These are phyloP conservation scores for Actinernus sp. DNA, from an alignment of 92 coral and sea anemone species.

Conservation along the genomic window DNA sequence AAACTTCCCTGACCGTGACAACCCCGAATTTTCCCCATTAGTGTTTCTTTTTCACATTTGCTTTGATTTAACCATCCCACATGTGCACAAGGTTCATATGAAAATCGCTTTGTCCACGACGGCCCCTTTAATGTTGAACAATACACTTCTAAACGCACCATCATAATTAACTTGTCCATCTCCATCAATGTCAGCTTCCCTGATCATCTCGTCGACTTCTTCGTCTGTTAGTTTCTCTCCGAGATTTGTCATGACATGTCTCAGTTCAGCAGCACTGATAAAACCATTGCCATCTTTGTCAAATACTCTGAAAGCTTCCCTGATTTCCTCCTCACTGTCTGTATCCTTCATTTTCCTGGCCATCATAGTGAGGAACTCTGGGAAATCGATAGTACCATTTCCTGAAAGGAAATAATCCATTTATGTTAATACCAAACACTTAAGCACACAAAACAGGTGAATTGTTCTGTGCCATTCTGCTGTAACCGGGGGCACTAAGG, in stretches of 20 bases:
- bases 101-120: too few relatives aligned
- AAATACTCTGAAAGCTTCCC: slow-evolving; percentile 97
- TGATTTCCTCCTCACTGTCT: slow-evolving; percentile 95
- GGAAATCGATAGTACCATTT: slow-evolving; percentile 96
- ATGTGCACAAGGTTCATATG: too few relatives aligned
- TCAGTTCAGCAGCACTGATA: slow-evolving; percentile 98
- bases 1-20: too few relatives aligned
- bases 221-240: slow-evolving; percentile 99
- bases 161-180: slow-evolving; percentile 99
- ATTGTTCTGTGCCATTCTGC: too few relatives aligned
- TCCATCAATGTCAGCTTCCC: slow-evolving; percentile 99
- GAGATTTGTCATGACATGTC: slow-evolving; percentile 99
- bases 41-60: too few relatives aligned
- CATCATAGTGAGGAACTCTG: slow-evolving; percentile 99
- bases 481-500: too few relatives aligned
- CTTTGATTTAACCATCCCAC: too few relatives aligned
- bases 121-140: too few relatives aligned
- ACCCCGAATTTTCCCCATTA: too few relatives aligned
- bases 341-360: slow-evolving; percentile 98
- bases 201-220: slow-evolving; percentile 99
- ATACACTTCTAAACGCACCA: slow-evolving; percentile 38
- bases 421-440: too few relatives aligned
- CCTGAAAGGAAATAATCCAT: slow-evolving; percentile 75
- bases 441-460: too few relatives aligned
- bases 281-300: slow-evolving; percentile 99